Evolutionary conservation across 92 coral and sea anemone genomes (phyloP).

Genomic region (Heteractis magnifica): DNA sequence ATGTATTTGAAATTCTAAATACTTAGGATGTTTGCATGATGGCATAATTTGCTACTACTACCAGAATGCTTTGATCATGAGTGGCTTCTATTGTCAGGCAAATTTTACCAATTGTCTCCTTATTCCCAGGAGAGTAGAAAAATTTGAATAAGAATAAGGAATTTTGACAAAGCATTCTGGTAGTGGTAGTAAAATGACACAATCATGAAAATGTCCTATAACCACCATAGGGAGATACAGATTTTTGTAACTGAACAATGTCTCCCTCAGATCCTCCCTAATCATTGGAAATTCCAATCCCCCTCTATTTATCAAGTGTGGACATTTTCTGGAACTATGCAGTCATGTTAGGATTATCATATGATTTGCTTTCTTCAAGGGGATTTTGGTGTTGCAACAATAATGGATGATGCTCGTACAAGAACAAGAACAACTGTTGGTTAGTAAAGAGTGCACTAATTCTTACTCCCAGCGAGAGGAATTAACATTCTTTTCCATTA

Average conservation of each 20-base stretch:
- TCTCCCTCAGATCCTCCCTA: neutral
- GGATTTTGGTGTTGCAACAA: constrained; percentile 99
- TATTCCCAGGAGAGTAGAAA: too few species aligned
- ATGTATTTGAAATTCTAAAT: too few species aligned
- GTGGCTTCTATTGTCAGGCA: too few species aligned
- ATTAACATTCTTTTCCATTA: neutral
- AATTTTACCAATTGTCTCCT: too few species aligned
- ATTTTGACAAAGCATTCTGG: too few species aligned
- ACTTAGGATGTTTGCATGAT: too few species aligned
- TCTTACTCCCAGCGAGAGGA: too few species aligned
- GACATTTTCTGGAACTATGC: neutral
- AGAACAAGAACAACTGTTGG: constrained; percentile 98
- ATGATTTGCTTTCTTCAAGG: constrained; percentile 39
- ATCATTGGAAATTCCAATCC: neutral
- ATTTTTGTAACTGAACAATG: neutral
- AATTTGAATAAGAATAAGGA: too few species aligned
- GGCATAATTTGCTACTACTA: too few species aligned
- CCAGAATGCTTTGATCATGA: too few species aligned
- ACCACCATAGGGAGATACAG: neutral
- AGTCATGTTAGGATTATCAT: neutral
- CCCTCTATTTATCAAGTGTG: neutral
- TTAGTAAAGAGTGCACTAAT: constrained; percentile 6
- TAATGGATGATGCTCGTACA: constrained; percentile 98
- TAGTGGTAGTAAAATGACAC: too few species aligned
- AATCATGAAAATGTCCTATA: too few species aligned